These are phyloP conservation scores for Pheosia tremula DNA, from an alignment of 2,888 invertebrate genomes.

Conservation along the genomic window DNA sequence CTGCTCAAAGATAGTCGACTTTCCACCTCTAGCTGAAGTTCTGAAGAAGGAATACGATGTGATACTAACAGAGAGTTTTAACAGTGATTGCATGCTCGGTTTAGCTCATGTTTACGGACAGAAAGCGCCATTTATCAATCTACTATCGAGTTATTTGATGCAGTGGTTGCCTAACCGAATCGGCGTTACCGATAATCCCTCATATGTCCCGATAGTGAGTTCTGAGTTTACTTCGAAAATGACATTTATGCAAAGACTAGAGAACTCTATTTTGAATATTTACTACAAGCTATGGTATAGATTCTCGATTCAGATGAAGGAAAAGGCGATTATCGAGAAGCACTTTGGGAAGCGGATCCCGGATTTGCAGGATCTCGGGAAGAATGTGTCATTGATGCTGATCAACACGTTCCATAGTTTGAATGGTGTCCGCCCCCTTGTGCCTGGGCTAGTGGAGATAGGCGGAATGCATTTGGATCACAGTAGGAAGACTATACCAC, in stretches of 20 bases:
- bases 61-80: constrained; percentile 86
- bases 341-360: constrained; percentile 76
- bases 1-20: constrained; percentile 68
- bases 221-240: constrained; percentile 75
- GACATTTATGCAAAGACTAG: constrained; percentile 77
- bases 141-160: constrained; percentile 83
- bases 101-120: constrained; percentile 80
- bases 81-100: constrained; percentile 86
- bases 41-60: constrained; percentile 84
- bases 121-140: constrained; percentile 82
- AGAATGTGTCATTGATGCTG: constrained; percentile 81
- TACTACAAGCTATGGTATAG: constrained; percentile 66
- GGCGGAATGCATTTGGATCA: constrained; percentile 85
- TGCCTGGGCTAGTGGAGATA: constrained; percentile 86
- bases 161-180: constrained; percentile 81
- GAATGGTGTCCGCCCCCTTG: constrained; percentile 81
- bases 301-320: constrained; percentile 58
- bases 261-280: constrained; percentile 59
- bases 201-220: constrained; percentile 82
- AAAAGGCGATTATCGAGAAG: constrained; percentile 68
- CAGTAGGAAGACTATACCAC: constrained; percentile 68
- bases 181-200: constrained; percentile 76
- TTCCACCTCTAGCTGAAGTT: constrained; percentile 62
- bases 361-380: constrained; percentile 78
- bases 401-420: constrained; percentile 86